Base-by-base conservation (phyloP, 92 coral and sea anemone species). In the Pocillopora grandis region DNA sequence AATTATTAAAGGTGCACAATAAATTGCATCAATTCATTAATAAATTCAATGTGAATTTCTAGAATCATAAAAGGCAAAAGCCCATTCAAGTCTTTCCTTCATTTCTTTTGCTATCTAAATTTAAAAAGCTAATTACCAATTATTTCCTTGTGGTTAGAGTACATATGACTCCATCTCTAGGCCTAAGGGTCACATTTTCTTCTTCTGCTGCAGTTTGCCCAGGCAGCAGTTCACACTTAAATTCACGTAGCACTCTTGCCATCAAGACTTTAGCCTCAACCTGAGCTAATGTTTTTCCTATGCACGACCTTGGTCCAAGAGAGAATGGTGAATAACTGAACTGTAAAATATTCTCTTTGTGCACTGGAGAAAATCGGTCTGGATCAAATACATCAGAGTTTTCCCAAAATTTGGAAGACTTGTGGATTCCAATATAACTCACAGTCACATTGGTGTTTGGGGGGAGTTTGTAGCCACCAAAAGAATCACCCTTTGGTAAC, bases 191-290 rank as follows among this genome's bases (percentile, higher is more conserved):
- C 4, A 90, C 15, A 5, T 74, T 75, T 67, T 90, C 98, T 4
- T 90, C 92, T 20, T 35, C 19, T 78, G 75, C 20, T 14, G 74
- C 84, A 48, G 90, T 83, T 68, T 94, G 95, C 1, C 93, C 92
- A 1, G 94, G 93, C 19, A 90, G 77, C 1, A 95, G 86, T 35
- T 84, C 77, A 35, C 90, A 85, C 78, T 87, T 82, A 74, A 90
- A 95, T 72, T 89, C 89, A 35, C 74, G 89, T 18, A 93, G 87
- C 60, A 95, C 75, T 31, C 91, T 78, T 36, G 94, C 98, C 90
- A 95, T 89, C 62, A 94, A 56, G 13, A 92, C 95, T 71, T 94
- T 94, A 12, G 94, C 85, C 64, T 94, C 98, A 90, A 94, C 92
- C 88, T 92, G 91, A 19, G 98, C 95, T 57, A 94, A 72, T 2